phyloP scores from a whole-genome alignment of 2,888 invertebrate genomes.

The Drosophila mercatorum region DNA sequence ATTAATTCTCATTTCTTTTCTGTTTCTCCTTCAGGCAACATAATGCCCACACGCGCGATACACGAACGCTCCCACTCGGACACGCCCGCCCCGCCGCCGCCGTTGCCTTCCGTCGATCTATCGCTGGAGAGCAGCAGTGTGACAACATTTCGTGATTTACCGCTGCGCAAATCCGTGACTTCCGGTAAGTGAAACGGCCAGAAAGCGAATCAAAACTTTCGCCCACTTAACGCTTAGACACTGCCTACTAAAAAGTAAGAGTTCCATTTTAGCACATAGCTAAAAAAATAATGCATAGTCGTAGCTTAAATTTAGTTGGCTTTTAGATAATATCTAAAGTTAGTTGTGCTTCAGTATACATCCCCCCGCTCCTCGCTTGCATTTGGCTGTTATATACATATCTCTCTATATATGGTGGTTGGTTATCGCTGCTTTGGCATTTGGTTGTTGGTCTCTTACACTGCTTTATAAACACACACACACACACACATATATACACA shows the following conservation, averaged over 20 bases:
- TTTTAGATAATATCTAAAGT: constrained; percentile 18
- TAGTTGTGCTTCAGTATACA: constrained; percentile 52
- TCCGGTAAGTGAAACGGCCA: constrained; percentile 86
- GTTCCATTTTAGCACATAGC: constrained; percentile 24
- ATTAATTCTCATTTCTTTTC: background rate
- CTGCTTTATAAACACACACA: constrained; percentile 22
- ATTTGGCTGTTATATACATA: constrained; percentile 35
- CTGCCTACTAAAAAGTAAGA: constrained; percentile 59
- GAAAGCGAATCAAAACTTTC: background rate
- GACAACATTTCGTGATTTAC: constrained; percentile 95
- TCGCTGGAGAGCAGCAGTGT: constrained; percentile 98
- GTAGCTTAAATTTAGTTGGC: constrained; percentile 60
- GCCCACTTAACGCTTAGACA: constrained; percentile 38
- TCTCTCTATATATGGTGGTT: constrained; percentile 55
- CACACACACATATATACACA: constrained; percentile 24
- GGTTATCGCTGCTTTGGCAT: constrained; percentile 61
- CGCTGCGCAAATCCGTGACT: constrained; percentile 92
- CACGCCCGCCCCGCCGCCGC: constrained; percentile 89
- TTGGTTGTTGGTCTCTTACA: constrained; percentile 55
- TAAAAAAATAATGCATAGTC: constrained; percentile 39
- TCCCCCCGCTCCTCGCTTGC: constrained; percentile 59
- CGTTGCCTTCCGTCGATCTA: constrained; percentile 93
- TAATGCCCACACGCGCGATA: constrained; percentile 85
- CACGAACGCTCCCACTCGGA: constrained; percentile 96
- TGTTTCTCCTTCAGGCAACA: constrained; percentile 53